Percentiles rank a stretch among this genome's conserved stretches.
phyloP scores from a whole-genome alignment of 2,888 invertebrate species.

The Lingula anatina region DNA sequence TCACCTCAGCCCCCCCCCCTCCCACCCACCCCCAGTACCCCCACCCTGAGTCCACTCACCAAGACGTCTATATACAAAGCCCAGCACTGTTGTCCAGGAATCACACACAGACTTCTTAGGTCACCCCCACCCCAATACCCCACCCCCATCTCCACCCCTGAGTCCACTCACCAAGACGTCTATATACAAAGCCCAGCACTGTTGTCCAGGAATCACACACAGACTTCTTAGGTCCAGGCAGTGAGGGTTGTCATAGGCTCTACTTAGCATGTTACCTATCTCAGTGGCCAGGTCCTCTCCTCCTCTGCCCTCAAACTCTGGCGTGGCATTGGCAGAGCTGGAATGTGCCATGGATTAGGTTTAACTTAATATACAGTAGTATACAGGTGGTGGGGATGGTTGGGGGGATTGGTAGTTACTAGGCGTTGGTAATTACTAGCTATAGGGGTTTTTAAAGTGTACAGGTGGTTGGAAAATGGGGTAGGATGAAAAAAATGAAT shows the following conservation, averaged over 20 bases:
- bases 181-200: conserved; percentile 91
- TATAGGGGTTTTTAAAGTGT: too few relatives aligned
- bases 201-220: conserved; percentile 76
- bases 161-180: conserved; percentile 72
- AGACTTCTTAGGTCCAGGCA: conserved; percentile 74
- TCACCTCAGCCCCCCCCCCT: too few relatives aligned
- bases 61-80: conserved; percentile 89
- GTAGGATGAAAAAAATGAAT: too few relatives aligned
- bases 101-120: conserved; percentile 72
- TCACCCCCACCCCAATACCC: conserved; percentile 73
- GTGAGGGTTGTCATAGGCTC: conserved; percentile 77
- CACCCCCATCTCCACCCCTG: too few relatives aligned
- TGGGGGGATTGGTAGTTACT: too few relatives aligned
- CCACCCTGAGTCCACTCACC: conserved; percentile 60
- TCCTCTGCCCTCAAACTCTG: conserved; percentile 93
- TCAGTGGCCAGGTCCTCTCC: conserved; percentile 85
- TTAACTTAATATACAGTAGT: too few relatives aligned
- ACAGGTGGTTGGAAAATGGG: too few relatives aligned
- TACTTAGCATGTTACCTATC: conserved; percentile 72
- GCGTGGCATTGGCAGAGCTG: conserved; percentile 95
- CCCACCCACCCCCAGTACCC: too few relatives aligned
- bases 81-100: conserved; percentile 86
- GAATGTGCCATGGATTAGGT: conserved; percentile 4
- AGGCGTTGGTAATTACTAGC: too few relatives aligned
- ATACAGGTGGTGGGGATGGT: too few relatives aligned